phyloP scores from a whole-genome alignment of 2,113 vertebrate genomes.

The Phylloscopus whistleri region DNA sequence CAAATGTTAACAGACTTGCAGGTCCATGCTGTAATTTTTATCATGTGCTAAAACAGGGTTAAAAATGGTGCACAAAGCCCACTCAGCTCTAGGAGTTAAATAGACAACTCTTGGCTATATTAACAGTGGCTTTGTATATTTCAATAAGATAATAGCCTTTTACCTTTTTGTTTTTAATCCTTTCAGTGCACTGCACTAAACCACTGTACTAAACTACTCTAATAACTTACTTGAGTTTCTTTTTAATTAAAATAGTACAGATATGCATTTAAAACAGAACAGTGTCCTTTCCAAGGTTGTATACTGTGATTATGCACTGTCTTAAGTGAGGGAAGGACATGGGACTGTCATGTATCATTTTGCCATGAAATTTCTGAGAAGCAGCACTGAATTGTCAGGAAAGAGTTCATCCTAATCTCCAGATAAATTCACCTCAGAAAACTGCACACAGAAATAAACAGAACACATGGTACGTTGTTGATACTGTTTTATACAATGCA shows the following conservation, averaged over 20 bases:
- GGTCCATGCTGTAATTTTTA: background rate
- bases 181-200: background rate
- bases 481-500: background rate
- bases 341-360: background rate
- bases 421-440: background rate
- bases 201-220: background rate
- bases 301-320: background rate
- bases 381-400: background rate
- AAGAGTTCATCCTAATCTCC: background rate
- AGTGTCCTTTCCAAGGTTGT: background rate
- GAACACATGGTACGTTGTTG: background rate
- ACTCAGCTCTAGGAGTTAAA: background rate
- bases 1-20: background rate
- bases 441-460: background rate
- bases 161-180: background rate
- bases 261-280: background rate
- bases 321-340: background rate
- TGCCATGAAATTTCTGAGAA: background rate
- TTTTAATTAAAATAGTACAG: constrained; percentile 28
- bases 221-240: background rate
- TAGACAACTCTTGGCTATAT: background rate
- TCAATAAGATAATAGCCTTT: background rate
- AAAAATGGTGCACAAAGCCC: background rate
- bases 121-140: rapidly evolving
- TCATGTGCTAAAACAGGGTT: background rate